These are phyloP conservation scores for Heliconius eleuchia DNA, from an alignment of 1,140 invertebrate species.

Conservation along the genomic window DNA sequence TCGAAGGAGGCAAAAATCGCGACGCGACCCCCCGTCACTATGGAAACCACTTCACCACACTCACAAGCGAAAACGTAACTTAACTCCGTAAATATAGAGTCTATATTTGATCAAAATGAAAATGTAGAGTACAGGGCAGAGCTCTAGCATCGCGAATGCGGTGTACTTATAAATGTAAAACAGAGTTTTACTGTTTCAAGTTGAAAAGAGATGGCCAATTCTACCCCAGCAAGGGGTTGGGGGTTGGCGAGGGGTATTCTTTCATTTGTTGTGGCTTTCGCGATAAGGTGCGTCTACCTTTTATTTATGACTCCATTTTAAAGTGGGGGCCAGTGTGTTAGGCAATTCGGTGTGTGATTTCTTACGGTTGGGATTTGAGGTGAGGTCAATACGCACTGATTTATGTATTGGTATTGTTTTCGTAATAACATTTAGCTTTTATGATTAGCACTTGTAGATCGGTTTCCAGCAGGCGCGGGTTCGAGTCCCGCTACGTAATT, in stretches of 20 bases:
- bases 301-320: constrained; percentile 79
- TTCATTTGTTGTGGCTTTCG: constrained; percentile 73
- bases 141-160: constrained; percentile 48
- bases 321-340: constrained; percentile 66
- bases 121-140: constrained; percentile 8
- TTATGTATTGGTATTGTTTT: constrained; percentile 28
- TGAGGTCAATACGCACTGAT: constrained; percentile 47
- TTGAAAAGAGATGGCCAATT: constrained; percentile 44
- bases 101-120: constrained; percentile 31
- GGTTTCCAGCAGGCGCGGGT: no score
- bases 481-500: no score
- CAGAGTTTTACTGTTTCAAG: constrained; percentile 64
- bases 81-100: constrained; percentile 42
- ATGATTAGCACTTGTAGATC: neutral
- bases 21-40: constrained; percentile 63
- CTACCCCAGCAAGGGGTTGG: constrained; percentile 40
- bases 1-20: constrained; percentile 75
- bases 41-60: constrained; percentile 49
- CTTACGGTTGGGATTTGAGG: constrained; percentile 48
- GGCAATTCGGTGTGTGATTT: constrained; percentile 67
- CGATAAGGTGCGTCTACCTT: constrained; percentile 76
- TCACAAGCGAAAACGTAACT: constrained; percentile 43
- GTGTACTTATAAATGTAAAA: constrained; percentile 79
- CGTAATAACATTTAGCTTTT: neutral
- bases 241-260: constrained; percentile 57